Base-by-base conservation (phyloP, 1,140 invertebrate genomes). In the Platyura marginata region DNA sequence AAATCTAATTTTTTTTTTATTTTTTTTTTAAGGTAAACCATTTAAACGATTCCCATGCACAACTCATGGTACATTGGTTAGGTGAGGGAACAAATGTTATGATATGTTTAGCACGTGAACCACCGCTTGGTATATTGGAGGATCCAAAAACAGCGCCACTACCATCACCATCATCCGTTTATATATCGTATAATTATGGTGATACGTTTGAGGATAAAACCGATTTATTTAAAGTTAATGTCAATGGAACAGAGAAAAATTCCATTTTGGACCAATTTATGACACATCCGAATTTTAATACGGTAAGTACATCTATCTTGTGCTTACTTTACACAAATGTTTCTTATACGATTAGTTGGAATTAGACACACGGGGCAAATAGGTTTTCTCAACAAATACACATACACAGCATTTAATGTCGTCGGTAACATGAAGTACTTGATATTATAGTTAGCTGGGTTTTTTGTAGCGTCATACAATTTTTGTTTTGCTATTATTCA, bases 11-110 rank as follows among this genome's bases (percentile, higher is more conserved):
- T 40, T 21, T 43, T 15, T 37, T 46, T 39, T 41, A 16, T 47
- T 51, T 51, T 49, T 52, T 25, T 48, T 68, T 66, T 6, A 60
- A 82, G 79, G 68, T 76, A 29, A 77, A 72, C 43, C 57, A 69
- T 36, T 63, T 91, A 9, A 84, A 87, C 64, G 85, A 89, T 59
- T 79, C 74, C 41, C 86, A 91, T 59, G 81, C 83, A 49, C 83
- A 87, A 54, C 60, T 92, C 49, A 81, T 89, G 69, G 84, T 91
- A 1, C 80, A 89, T 62, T 91, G 88, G 87, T 82, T 86, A 21
- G 85, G 86, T 20, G 77, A 83, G 55, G 75, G 74, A 16, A 85
- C 81, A 35, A 74, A 84, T 61, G 82, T 90, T 10, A 83, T 92
- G 45, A 79, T 91, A 43, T 90, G 85, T 50, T 62, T 91, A 39